Evolutionary conservation across 1,140 invertebrate genomes (phyloP).

Genomic region (Drosophila rhopaloa): DNA sequence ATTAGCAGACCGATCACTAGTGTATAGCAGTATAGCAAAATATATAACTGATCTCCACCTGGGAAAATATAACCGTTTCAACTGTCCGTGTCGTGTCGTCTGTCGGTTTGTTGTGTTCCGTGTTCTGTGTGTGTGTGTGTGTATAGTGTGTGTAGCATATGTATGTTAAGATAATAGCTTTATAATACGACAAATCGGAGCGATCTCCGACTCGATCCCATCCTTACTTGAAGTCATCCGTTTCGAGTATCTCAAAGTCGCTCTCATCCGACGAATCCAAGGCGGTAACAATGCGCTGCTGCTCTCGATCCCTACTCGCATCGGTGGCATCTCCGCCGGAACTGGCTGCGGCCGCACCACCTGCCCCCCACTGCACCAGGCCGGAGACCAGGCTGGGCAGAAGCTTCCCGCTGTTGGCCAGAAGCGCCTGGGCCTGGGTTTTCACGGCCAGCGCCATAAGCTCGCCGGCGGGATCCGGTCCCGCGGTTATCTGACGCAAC

Average conservation of each 20-base stretch:
- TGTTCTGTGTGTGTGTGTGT: neutral
- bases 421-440: constrained; percentile 57
- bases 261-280: constrained; percentile 81
- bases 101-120: neutral
- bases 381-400: constrained; percentile 68
- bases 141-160: constrained; percentile 14
- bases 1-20: constrained; percentile 20
- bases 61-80: constrained; percentile 36
- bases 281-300: constrained; percentile 56
- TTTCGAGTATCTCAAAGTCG: constrained; percentile 82
- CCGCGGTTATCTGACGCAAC: constrained; percentile 46
- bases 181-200: constrained; percentile 54
- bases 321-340: constrained; percentile 9
- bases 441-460: constrained; percentile 58
- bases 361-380: constrained; percentile 66
- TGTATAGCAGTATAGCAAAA: constrained; percentile 14
- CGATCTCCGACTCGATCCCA: constrained; percentile 3
- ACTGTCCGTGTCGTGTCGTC: constrained; percentile 9
- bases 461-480: constrained; percentile 22
- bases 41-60: constrained; percentile 37
- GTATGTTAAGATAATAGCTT: constrained; percentile 65
- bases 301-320: constrained; percentile 22
- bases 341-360: neutral
- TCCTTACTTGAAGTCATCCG: constrained; percentile 77
- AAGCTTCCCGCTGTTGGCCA: constrained; percentile 49